Conservation (phyloP, 2,888 invertebrate genomes). For the Nemurella pictetii region DNA sequence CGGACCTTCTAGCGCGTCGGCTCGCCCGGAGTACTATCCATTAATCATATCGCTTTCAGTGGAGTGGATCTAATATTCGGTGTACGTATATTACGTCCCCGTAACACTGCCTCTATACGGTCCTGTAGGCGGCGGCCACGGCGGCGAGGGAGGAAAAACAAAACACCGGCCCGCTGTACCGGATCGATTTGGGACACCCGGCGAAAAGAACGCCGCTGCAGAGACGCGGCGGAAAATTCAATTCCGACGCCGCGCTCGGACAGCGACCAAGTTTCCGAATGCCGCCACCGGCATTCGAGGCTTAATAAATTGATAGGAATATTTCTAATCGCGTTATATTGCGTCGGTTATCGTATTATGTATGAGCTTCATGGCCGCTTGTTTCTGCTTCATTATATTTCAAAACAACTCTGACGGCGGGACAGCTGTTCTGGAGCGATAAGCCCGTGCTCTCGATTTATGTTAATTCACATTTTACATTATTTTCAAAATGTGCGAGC, state of each 20-base stretch:
- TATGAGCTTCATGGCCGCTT: background rate
- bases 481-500: background rate
- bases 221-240: background rate
- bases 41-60: constrained; percentile 18
- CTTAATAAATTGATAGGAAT: background rate
- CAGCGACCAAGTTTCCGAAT: background rate
- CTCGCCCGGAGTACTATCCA: background rate
- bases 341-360: background rate
- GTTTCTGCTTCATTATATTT: background rate
- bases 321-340: background rate
- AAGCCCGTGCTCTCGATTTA: background rate
- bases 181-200: constrained; percentile 27
- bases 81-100: background rate
- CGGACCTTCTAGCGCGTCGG: background rate
- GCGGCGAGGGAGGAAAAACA: constrained; percentile 7
- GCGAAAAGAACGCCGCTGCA: background rate
- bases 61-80: constrained; percentile 28
- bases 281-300: background rate
- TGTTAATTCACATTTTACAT: background rate
- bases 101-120: background rate
- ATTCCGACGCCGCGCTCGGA: background rate
- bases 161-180: background rate
- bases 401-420: background rate
- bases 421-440: background rate
- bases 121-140: background rate